These are phyloP conservation scores for Chloroceryle aenea DNA, from an alignment of 2,113 vertebrate genomes.

Conservation along the genomic window DNA sequence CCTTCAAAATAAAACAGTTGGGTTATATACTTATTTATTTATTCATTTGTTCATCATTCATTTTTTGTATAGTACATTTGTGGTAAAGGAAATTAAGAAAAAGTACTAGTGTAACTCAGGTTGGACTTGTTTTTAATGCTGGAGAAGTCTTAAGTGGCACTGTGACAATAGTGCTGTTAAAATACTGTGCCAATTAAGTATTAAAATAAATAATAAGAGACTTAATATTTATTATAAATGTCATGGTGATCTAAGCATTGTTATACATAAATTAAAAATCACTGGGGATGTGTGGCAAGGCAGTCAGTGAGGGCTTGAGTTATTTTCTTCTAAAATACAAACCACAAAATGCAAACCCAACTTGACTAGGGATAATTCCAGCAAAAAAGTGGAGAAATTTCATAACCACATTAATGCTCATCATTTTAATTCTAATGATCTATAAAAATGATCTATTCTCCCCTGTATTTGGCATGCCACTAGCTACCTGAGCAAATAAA, in stretches of 20 bases:
- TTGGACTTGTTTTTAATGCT: not conserved
- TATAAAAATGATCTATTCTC: not conserved
- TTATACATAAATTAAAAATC: conserved; percentile 52
- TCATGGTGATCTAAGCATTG: conserved; percentile 60
- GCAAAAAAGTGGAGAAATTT: conserved; percentile 2
- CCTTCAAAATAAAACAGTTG: not conserved
- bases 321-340: not conserved
- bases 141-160: not conserved
- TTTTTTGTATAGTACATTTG: not conserved
- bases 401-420: not conserved
- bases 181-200: conserved; percentile 66
- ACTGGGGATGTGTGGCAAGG: not conserved
- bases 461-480: not conserved
- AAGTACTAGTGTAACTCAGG: not conserved
- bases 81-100: not conserved
- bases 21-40: not conserved
- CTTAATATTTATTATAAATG: conserved; percentile 69
- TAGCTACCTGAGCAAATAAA: not conserved
- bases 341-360: not conserved
- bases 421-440: not conserved
- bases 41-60: not conserved
- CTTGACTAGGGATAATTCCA: conserved; percentile 34
- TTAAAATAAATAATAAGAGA: conserved; percentile 67
- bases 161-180: conserved; percentile 26
- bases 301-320: not conserved